phyloP scores from a whole-genome alignment of 2,888 invertebrate genomes.

The Lochmaea crataegi region DNA sequence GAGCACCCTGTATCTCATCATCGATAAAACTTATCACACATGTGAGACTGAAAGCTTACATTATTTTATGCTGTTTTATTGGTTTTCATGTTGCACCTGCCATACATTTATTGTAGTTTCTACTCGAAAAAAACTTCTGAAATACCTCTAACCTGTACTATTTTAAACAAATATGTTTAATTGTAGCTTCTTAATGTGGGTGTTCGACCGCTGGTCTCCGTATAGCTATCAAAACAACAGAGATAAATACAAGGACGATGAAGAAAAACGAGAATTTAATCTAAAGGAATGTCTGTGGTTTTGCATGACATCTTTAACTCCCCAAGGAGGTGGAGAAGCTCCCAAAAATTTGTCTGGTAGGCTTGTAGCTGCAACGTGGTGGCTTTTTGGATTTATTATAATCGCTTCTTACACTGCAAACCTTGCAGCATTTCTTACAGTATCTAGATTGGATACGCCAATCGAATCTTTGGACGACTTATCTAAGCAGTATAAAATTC shows the following conservation, averaged over 20 bases:
- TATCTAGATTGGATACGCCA: slow-evolving; percentile 91
- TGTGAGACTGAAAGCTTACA: too few species aligned
- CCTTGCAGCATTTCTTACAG: slow-evolving; percentile 95
- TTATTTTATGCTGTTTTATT: too few species aligned
- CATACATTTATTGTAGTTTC: too few species aligned
- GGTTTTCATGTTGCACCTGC: too few species aligned
- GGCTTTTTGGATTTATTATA: slow-evolving; percentile 98
- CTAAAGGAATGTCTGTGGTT: slow-evolving; percentile 98
- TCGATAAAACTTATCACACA: too few species aligned
- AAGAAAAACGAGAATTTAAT: slow-evolving; percentile 94
- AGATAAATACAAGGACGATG: slow-evolving; percentile 91
- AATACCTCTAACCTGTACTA: too few species aligned
- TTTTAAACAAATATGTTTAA: neutral
- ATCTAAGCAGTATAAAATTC: slow-evolving; percentile 91
- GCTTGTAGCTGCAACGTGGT: slow-evolving; percentile 97
- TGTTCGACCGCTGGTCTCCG: slow-evolving; percentile 97
- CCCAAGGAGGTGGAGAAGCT: slow-evolving; percentile 94
- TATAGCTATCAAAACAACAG: slow-evolving; percentile 96
- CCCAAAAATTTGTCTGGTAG: slow-evolving; percentile 92
- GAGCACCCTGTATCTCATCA: too few species aligned
- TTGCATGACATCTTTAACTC: slow-evolving; percentile 98
- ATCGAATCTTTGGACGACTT: slow-evolving; percentile 94
- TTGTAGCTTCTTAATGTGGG: slow-evolving; percentile 89
- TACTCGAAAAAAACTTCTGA: too few species aligned
- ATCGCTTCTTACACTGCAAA: slow-evolving; percentile 99